Evolutionary conservation across 2,797 vertebrate species (phyloP).

Genomic region (Paratrypauchen microcephalus): DNA sequence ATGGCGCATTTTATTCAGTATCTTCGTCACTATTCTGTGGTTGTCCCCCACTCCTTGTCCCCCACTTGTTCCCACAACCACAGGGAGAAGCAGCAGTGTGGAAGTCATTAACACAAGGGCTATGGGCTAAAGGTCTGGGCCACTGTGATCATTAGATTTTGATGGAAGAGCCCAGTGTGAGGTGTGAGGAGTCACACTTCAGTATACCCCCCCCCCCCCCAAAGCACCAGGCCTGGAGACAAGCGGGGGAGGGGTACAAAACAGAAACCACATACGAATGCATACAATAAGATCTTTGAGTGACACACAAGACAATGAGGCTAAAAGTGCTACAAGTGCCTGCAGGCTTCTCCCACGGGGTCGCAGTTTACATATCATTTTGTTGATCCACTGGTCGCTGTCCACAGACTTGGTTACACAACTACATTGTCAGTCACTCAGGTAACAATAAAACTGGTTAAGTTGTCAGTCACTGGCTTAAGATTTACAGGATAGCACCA

Average conservation of each 20-base stretch:
- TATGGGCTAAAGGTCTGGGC: slow-evolving; percentile 47
- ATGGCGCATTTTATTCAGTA: neutral
- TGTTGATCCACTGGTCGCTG: slow-evolving; percentile 15
- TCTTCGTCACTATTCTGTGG: slow-evolving; percentile 13
- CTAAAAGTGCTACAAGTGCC: slow-evolving; percentile 37
- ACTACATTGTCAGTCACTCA: slow-evolving; percentile 46
- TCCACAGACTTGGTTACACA: neutral
- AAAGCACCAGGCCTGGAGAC: slow-evolving; percentile 11
- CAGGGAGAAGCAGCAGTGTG: slow-evolving; percentile 36
- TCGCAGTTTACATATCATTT: slow-evolving; percentile 52
- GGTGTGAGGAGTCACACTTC: slow-evolving; percentile 50
- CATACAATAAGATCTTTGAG: slow-evolving; percentile 34
- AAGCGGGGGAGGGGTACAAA: slow-evolving; percentile 24
- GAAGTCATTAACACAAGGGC: slow-evolving; percentile 58
- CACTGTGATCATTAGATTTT: slow-evolving; percentile 36
- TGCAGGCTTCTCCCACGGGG: slow-evolving; percentile 27
- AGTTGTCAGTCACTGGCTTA: slow-evolving; percentile 45
- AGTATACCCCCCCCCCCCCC: slow-evolving; percentile 18
- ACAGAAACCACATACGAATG: slow-evolving; percentile 18
- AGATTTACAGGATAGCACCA: neutral
- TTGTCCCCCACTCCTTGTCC: slow-evolving; percentile 16
- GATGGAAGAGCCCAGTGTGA: slow-evolving; percentile 30
- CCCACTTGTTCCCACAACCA: slow-evolving; percentile 21
- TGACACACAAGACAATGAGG: slow-evolving; percentile 39
- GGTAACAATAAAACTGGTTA: slow-evolving; percentile 46